phyloP scores from a whole-genome alignment of 2,888 invertebrate genomes.

The Andrena marginata region DNA sequence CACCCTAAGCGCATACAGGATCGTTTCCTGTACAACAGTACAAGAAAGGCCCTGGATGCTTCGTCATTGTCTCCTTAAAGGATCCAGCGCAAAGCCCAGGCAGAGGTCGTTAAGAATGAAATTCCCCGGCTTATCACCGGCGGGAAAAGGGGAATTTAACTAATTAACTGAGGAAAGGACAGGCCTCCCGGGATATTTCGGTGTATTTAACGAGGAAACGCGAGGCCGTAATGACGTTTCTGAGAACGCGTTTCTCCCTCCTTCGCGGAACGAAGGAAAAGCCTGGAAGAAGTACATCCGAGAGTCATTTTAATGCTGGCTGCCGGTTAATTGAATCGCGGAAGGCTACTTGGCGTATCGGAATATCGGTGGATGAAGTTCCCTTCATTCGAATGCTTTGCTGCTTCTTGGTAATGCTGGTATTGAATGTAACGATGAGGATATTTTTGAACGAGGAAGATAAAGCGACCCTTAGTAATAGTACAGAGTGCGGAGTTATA shows the following conservation, averaged over 20 bases:
- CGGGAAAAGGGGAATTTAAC: constrained; percentile 74
- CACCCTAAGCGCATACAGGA: constrained; percentile 44
- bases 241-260: constrained; percentile 42
- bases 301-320: constrained; percentile 25
- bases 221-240: constrained; percentile 73
- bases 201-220: constrained; percentile 75
- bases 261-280: not conserved
- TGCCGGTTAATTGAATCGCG: constrained; percentile 34
- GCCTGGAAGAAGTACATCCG: constrained; percentile 16
- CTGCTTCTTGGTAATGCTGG: not conserved
- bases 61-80: constrained; percentile 73
- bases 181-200: constrained; percentile 70
- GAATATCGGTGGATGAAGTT: not conserved
- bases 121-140: constrained; percentile 74
- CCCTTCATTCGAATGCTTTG: not conserved
- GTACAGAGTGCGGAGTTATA: no score
- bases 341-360: not conserved
- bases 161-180: constrained; percentile 75
- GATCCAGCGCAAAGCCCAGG: constrained; percentile 56
- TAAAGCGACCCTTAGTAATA: not conserved
- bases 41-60: constrained; percentile 47
- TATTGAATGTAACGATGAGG: not conserved
- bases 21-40: constrained; percentile 48
- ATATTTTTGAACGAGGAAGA: not conserved
- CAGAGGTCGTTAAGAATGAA: constrained; percentile 74